phyloP scores from a whole-genome alignment of 2,888 invertebrate species.

The Callimorpha dominula region DNA sequence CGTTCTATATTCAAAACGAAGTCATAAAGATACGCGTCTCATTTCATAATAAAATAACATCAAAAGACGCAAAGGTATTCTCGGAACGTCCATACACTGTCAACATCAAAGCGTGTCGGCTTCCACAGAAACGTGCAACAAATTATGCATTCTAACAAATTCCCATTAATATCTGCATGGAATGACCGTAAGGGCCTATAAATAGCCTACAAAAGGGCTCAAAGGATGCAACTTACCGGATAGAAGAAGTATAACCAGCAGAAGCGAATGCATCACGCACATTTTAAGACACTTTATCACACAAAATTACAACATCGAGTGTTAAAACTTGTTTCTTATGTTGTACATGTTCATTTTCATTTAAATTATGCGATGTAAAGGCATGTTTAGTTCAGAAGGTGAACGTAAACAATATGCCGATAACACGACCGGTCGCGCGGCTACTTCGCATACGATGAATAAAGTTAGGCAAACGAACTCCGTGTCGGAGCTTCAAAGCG shows the following conservation, averaged over 20 bases:
- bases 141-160: constrained; percentile 66
- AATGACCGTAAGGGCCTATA: constrained; percentile 77
- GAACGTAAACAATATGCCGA: constrained; percentile 58
- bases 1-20: constrained; percentile 47
- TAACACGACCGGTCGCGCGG: constrained; percentile 53
- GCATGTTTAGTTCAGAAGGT: constrained; percentile 58
- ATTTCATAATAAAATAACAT: constrained; percentile 59
- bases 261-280: constrained; percentile 69
- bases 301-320: constrained; percentile 56
- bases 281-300: constrained; percentile 71
- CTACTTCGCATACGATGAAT: constrained; percentile 58
- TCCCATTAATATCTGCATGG: constrained; percentile 76
- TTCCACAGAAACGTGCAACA: constrained; percentile 56
- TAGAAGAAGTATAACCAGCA: constrained; percentile 71
- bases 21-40: constrained; percentile 49
- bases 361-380: constrained; percentile 58
- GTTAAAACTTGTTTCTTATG: constrained; percentile 41
- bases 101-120: constrained; percentile 60
- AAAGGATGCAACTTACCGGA: constrained; percentile 81
- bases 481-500: constrained; percentile 62
- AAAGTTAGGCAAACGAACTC: constrained; percentile 53
- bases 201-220: constrained; percentile 73
- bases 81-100: constrained; percentile 49
- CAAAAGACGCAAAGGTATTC: constrained; percentile 45
- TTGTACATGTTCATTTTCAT: constrained; percentile 58